Evolutionary conservation across 2,888 invertebrate genomes (phyloP), one percentile per base, ranked within the genome.

Genomic region (Onchidella celtica): DNA sequence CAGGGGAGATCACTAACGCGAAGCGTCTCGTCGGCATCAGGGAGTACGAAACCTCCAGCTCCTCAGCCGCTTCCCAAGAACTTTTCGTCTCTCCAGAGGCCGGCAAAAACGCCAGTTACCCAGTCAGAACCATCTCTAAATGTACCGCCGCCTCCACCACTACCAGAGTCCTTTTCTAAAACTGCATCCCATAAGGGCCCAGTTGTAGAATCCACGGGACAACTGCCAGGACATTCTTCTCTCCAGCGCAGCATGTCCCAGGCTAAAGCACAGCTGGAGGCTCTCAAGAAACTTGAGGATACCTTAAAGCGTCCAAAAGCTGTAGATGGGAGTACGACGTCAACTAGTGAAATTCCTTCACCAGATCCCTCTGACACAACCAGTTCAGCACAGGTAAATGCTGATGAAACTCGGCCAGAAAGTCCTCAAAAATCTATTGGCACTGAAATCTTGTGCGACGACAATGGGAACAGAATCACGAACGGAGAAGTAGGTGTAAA

Each of bases 191-290:
- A 47, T 47, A 47, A 47, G 17, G 47, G 9, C 47, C 6, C 6
- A 6, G 47, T 17, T 47, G n/a, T n/a, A n/a, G n/a, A n/a, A n/a
- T 24, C 17, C 11, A 24, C 24, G 27, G 29, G 29, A 65, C 65
- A 24, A 24, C 17, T 29, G 11, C 11, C 11, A 24, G 32, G 32
- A 17, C 29, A 65, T 29, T 47, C 32, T 29, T 32, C n/a, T 72
- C 3, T 47, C 6, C 47, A 47, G 47, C 47, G 47, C 47, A 47
- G 47, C 47, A 47, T 47, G 47, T 24, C 34, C 36, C 47, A 68
- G 47, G 81, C 76, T 2, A 73, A 76, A 59, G 76, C 76, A 29
- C 83, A 84, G 68, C 27, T 84, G 24, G 84, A 85, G 27, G 81
- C 82, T 21, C 63, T 83, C 36, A 83, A 69, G 59, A 84, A 81